These are phyloP conservation scores for Paramacrobiotus metropolitanus DNA, from an alignment of 1,140 invertebrate genomes.

Conservation along the genomic window DNA sequence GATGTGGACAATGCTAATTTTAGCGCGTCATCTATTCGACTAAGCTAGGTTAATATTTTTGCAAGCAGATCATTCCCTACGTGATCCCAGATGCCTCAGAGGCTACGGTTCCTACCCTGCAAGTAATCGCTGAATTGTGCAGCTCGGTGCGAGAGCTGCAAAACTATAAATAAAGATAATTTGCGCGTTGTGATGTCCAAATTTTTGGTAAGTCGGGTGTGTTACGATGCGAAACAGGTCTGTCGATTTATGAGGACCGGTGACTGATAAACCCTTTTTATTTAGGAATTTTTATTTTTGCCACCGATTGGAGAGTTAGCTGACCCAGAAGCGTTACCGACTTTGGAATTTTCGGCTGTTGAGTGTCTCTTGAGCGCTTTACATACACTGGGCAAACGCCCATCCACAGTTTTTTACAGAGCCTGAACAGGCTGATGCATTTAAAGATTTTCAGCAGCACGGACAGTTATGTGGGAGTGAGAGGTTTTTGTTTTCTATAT, in stretches of 20 bases:
- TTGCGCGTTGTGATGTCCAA: slow-evolving; percentile 45
- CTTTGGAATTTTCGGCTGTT: slow-evolving; percentile 68
- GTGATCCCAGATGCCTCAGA: slow-evolving; percentile 21
- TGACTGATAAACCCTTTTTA: too few relatives aligned
- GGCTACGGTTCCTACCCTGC: slow-evolving; percentile 31
- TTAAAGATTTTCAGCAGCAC: too few relatives aligned
- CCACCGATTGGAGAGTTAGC: too few relatives aligned
- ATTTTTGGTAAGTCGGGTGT: slow-evolving; percentile 43
- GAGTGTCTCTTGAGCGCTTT: slow-evolving; percentile 74
- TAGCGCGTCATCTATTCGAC: slow-evolving; percentile 66
- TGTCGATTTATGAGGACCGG: background rate
- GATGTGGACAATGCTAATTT: slow-evolving; percentile 20
- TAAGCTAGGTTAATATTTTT: slow-evolving; percentile 60
- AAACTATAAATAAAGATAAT: slow-evolving; percentile 41
- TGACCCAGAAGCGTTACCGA: too few relatives aligned
- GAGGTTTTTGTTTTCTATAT: background rate
- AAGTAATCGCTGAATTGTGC: slow-evolving; percentile 60
- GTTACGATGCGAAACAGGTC: too few relatives aligned
- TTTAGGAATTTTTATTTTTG: too few relatives aligned
- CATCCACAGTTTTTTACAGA: slow-evolving; percentile 46
- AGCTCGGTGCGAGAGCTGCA: slow-evolving; percentile 47
- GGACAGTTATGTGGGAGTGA: too few relatives aligned
- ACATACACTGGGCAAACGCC: slow-evolving; percentile 59
- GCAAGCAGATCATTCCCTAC: slow-evolving; percentile 50
- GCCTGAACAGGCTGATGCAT: background rate